phyloP scores from a whole-genome alignment of 2,888 invertebrate genomes.

The Tricholauxania praeusta region DNA sequence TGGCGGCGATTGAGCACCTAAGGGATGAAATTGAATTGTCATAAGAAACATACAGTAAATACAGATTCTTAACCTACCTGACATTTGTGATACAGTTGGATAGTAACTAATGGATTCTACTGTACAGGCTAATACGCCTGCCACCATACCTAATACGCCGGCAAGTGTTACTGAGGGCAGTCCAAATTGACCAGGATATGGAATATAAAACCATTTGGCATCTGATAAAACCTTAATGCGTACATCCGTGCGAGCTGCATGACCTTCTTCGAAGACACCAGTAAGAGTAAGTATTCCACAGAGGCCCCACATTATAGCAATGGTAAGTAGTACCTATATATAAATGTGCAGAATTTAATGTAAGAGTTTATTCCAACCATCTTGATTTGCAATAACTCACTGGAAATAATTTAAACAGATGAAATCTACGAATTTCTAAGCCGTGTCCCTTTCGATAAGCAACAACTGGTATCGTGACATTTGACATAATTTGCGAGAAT shows the following conservation, averaged over 20 bases:
- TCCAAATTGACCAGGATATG: conserved; percentile 89
- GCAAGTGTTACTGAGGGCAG: conserved; percentile 76
- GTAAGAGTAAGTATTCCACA: conserved; percentile 78
- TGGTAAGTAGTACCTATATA: conserved; percentile 78
- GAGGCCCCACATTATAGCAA: conserved; percentile 81
- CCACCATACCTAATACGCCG: conserved; percentile 82
- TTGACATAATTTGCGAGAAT: conserved; percentile 83
- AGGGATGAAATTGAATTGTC: conserved; percentile 1
- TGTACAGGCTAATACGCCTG: conserved; percentile 82
- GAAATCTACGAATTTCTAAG: conserved; percentile 73
- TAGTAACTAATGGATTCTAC: conserved; percentile 90
- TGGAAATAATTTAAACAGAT: conserved; percentile 84
- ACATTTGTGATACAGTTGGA: conserved; percentile 89
- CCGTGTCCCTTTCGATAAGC: conserved; percentile 73
- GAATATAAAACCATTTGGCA: conserved; percentile 84
- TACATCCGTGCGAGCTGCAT: conserved; percentile 81
- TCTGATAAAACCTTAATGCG: conserved; percentile 77
- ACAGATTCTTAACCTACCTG: conserved; percentile 68
- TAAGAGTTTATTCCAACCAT: conserved; percentile 7
- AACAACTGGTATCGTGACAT: conserved; percentile 74
- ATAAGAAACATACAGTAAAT: conserved; percentile 1
- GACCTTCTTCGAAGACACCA: conserved; percentile 74
- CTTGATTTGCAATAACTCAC: conserved; percentile 68
- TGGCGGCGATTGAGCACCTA: conserved; percentile 86
- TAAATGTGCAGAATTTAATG: background rate